Evolutionary conservation across 2,888 invertebrate genomes (phyloP).

Genomic region (Drosophila niveifrons): DNA sequence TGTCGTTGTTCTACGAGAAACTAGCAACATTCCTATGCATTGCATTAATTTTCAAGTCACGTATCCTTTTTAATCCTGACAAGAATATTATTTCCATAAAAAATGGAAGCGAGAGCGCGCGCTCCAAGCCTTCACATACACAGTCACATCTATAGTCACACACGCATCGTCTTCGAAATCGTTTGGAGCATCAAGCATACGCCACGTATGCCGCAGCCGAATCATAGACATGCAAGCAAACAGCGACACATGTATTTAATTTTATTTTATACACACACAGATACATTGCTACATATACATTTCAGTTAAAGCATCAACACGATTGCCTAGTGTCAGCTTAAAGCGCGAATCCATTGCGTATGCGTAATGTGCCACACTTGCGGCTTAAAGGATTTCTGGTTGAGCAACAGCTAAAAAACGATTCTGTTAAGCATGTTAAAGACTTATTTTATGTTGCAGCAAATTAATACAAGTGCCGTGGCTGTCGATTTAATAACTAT

Average conservation of each 20-base stretch:
- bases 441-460: background rate
- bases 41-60: constrained; percentile 84
- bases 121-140: constrained; percentile 11
- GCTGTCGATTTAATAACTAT: background rate
- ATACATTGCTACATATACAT: constrained; percentile 17
- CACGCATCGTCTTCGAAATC: constrained; percentile 35
- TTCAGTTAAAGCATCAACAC: constrained; percentile 43
- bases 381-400: constrained; percentile 41
- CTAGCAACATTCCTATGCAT: constrained; percentile 64
- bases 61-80: constrained; percentile 86
- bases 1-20: constrained; percentile 39
- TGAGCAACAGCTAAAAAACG: constrained; percentile 16
- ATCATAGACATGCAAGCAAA: constrained; percentile 64
- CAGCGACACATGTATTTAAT: constrained; percentile 72
- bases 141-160: constrained; percentile 21
- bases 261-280: constrained; percentile 45
- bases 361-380: constrained; percentile 46
- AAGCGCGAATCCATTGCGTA: constrained; percentile 39
- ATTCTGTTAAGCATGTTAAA: constrained; percentile 10
- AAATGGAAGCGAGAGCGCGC: constrained; percentile 52
- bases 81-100: constrained; percentile 85
- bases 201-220: constrained; percentile 67
- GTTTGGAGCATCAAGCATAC: constrained; percentile 66
- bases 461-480: background rate
- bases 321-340: constrained; percentile 32